Conservation (phyloP, 2,888 invertebrate genomes). For the Ptilodon capucinus region DNA sequence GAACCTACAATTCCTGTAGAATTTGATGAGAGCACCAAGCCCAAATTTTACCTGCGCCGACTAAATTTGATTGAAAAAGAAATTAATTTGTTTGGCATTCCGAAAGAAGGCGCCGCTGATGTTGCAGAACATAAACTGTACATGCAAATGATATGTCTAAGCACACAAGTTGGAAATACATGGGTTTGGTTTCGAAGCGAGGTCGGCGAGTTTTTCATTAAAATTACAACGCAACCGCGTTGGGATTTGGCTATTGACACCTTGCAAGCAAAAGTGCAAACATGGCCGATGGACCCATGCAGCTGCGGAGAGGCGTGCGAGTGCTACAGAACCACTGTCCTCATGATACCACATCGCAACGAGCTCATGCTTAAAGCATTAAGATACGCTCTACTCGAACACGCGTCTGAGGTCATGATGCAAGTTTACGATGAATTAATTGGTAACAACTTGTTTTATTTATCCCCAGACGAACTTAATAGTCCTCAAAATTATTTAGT, state of each 20-base stretch:
- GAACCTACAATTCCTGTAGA: conserved; percentile 62
- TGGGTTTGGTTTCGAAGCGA: conserved; percentile 74
- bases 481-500: too few relatives aligned
- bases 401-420: conserved; percentile 67
- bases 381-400: conserved; percentile 62
- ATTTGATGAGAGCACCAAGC: conserved; percentile 43
- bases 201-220: conserved; percentile 68
- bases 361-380: conserved; percentile 67
- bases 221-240: conserved; percentile 65
- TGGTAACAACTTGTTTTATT: too few relatives aligned
- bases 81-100: conserved; percentile 50
- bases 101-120: conserved; percentile 57
- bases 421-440: conserved; percentile 63
- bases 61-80: conserved; percentile 65
- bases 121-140: conserved; percentile 57
- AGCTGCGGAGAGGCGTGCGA: conserved; percentile 70
- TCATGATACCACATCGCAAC: conserved; percentile 69
- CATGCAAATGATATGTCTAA: conserved; percentile 66
- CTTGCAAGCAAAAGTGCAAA: conserved; percentile 51
- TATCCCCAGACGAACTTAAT: too few relatives aligned
- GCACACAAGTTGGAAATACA: conserved; percentile 57
- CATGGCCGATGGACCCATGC: conserved; percentile 69
- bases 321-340: conserved; percentile 63
- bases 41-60: conserved; percentile 57
- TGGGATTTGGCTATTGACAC: conserved; percentile 69